A percentile compares a stretch with the other conserved stretches of the same genome.
phyloP scores from a whole-genome alignment of 2,797 vertebrate species.

The Sebastes hubbsi region DNA sequence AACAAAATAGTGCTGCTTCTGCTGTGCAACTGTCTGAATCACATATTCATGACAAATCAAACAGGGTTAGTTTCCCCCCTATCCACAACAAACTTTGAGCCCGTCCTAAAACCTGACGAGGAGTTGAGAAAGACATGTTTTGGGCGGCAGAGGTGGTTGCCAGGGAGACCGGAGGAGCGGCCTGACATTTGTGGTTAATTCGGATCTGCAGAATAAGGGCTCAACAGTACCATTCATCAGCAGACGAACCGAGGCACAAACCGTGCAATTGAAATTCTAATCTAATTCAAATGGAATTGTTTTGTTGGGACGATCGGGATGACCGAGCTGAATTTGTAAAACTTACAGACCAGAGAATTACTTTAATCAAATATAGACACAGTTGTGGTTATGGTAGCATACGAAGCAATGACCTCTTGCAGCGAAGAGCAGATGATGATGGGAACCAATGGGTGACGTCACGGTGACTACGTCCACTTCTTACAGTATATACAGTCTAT shows the following conservation, averaged over 20 bases:
- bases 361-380: background rate
- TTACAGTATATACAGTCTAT: too few relatives aligned
- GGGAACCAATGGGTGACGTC: too few relatives aligned
- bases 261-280: conserved; percentile 2
- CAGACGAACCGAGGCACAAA: background rate
- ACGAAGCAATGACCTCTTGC: background rate
- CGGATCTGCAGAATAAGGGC: conserved; percentile 23
- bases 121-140: conserved; percentile 27
- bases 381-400: background rate
- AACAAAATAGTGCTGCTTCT: background rate
- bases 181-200: conserved; percentile 44
- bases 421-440: background rate
- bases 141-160: conserved; percentile 35
- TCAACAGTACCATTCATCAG: conserved; percentile 21
- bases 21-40: background rate
- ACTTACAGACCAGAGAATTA: background rate
- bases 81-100: background rate
- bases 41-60: background rate
- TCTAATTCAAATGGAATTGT: background rate
- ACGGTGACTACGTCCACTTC: too few relatives aligned
- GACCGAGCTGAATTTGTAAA: background rate
- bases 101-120: conserved; percentile 10
- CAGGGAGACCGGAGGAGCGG: conserved; percentile 41
- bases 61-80: background rate
- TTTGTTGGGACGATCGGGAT: background rate